Percentiles rank a stretch among this genome's conserved stretches.
These are phyloP conservation scores for Disparrhopalites patrizii DNA, from an alignment of 2,888 invertebrate genomes.

Conservation along the genomic window DNA sequence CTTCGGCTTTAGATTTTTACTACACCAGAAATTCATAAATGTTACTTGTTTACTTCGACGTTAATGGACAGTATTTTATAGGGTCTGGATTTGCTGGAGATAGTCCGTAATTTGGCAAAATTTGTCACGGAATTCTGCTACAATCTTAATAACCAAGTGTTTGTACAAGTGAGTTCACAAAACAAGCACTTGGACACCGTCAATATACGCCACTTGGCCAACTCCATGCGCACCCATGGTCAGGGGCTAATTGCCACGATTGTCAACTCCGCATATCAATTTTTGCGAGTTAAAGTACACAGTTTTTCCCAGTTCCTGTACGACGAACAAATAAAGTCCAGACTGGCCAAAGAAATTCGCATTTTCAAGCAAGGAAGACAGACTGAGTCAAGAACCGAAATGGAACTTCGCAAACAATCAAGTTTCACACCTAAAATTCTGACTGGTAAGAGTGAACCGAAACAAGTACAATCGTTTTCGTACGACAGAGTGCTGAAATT, in stretches of 20 bases:
- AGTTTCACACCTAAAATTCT: background rate
- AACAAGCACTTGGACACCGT: conserved; percentile 94
- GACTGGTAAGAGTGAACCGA: background rate
- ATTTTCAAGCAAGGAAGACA: conserved; percentile 56
- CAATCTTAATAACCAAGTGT: conserved; percentile 93
- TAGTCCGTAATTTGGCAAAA: conserved; percentile 92
- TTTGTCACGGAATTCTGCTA: conserved; percentile 92
- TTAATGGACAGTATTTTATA: conserved; percentile 49
- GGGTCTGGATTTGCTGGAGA: conserved; percentile 92
- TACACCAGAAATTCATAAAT: no score
- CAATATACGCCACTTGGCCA: conserved; percentile 89
- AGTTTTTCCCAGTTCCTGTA: conserved; percentile 93
- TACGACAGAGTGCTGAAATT: conserved; percentile 92
- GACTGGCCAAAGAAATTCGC: conserved; percentile 81
- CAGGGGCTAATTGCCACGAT: conserved; percentile 65
- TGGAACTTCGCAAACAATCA: no score
- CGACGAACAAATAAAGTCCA: conserved; percentile 95
- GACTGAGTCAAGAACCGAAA: background rate
- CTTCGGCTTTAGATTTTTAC: background rate
- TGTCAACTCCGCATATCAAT: conserved; percentile 87
- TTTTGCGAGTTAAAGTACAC: conserved; percentile 85
- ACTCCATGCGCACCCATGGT: conserved; percentile 94
- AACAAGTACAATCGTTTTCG: conserved; percentile 59
- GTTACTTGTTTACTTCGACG: no score
- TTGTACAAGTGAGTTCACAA: conserved; percentile 83